Percentiles rank a stretch among this genome's conserved stretches.
These are phyloP conservation scores for Mythimna ferrago DNA, from an alignment of 2,888 invertebrate species.

Conservation along the genomic window DNA sequence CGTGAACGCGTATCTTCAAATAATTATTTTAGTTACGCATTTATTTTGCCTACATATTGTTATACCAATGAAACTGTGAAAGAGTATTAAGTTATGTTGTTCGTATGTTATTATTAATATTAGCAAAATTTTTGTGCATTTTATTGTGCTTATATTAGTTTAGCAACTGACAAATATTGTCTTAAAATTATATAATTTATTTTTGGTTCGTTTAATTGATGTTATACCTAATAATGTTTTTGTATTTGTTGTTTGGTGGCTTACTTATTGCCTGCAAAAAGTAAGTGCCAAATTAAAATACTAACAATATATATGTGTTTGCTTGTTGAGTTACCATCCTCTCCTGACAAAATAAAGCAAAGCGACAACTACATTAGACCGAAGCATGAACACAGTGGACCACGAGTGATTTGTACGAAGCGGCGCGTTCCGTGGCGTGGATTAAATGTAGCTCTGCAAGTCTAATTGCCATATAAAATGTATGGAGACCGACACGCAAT, in stretches of 20 bases:
- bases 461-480: no score
- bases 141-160: slow-evolving; percentile 47
- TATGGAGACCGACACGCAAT: no score
- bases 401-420: no score
- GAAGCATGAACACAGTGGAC: no score
- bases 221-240: slow-evolving; percentile 30
- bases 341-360: background rate
- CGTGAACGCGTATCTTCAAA: slow-evolving; percentile 37
- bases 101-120: slow-evolving; percentile 42
- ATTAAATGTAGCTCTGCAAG: no score
- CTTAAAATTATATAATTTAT: slow-evolving; percentile 53
- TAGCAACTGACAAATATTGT: slow-evolving; percentile 45
- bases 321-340: slow-evolving; percentile 24
- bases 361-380: no score
- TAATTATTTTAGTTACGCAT: slow-evolving; percentile 45
- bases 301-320: slow-evolving; percentile 46
- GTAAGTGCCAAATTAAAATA: slow-evolving; percentile 69
- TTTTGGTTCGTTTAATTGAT: slow-evolving; percentile 46
- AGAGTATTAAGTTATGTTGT: slow-evolving; percentile 56
- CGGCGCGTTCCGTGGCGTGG: no score
- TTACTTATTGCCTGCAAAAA: slow-evolving; percentile 55
- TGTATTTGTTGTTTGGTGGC: slow-evolving; percentile 53
- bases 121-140: slow-evolving; percentile 52
- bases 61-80: slow-evolving; percentile 59
- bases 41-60: slow-evolving; percentile 49